These are phyloP conservation scores for Bubalus kerabau DNA, from an alignment of 2,113 vertebrate genomes.

Conservation along the genomic window DNA sequence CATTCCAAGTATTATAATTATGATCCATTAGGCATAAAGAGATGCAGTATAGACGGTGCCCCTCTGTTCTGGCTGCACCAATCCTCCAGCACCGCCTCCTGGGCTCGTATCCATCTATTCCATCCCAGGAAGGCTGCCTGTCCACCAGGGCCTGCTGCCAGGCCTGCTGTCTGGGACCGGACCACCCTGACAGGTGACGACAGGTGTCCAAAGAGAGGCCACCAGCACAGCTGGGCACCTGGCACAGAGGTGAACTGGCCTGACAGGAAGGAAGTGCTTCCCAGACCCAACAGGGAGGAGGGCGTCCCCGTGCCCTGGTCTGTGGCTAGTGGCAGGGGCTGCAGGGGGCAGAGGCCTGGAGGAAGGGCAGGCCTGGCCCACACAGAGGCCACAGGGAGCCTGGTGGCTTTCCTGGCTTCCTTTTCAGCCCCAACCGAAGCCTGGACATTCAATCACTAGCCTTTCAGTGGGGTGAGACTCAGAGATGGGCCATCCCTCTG, in stretches of 20 bases:
- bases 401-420: neutral
- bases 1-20: slow-evolving; percentile 56
- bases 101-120: neutral
- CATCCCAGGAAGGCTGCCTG: neutral
- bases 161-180: neutral
- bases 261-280: neutral
- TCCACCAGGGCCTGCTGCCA: neutral
- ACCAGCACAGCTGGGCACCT: neutral
- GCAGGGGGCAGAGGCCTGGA: neutral
- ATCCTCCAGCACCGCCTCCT: neutral
- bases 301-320: neutral
- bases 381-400: neutral
- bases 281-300: neutral
- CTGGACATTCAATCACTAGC: neutral
- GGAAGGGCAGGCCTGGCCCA: neutral
- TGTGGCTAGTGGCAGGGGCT: neutral
- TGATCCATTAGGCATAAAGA: slow-evolving; percentile 34
- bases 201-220: neutral
- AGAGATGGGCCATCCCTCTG: neutral
- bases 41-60: neutral
- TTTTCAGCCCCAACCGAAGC: neutral
- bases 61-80: slow-evolving; percentile 14
- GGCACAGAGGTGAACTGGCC: neutral
- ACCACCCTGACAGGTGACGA: neutral
- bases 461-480: neutral